Evolutionary conservation across 2,113 vertebrate species (phyloP).

Genomic region (Nematolebias whitei): DNA sequence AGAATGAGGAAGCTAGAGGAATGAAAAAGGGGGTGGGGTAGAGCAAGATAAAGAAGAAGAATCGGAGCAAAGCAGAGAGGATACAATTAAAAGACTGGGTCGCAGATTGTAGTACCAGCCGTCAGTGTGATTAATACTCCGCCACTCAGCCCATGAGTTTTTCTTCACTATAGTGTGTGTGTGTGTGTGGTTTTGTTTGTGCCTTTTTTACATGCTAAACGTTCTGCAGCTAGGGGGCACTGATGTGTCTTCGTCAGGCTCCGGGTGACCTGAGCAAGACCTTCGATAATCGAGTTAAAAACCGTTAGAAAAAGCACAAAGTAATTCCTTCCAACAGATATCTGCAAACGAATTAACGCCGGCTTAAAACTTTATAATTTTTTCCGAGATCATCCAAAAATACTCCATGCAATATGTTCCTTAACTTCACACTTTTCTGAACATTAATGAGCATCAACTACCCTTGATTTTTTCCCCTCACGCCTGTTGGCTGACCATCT

Average conservation of each 20-base stretch:
- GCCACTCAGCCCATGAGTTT: slow-evolving; percentile 70
- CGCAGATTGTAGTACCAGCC: slow-evolving; percentile 73
- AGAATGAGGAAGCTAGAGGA: slow-evolving; percentile 58
- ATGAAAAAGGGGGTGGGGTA: slow-evolving; percentile 56
- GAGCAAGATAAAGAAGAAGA: slow-evolving; percentile 73
- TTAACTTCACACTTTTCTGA: slow-evolving; percentile 17
- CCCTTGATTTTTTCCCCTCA: slow-evolving; percentile 10
- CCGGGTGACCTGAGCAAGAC: neutral
- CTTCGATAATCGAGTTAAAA: no score
- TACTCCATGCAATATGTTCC: neutral
- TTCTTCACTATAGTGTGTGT: slow-evolving; percentile 45
- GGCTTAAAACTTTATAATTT: slow-evolving; percentile 2
- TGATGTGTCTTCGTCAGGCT: slow-evolving; percentile 21
- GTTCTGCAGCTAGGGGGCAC: slow-evolving; percentile 60
- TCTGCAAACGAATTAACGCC: neutral
- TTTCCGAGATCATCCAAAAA: neutral
- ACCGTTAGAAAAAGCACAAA: neutral
- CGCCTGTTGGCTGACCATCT: slow-evolving; percentile 31
- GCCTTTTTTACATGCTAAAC: slow-evolving; percentile 16
- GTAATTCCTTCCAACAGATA: neutral
- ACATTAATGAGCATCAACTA: slow-evolving; percentile 31
- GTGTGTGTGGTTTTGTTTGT: slow-evolving; percentile 35
- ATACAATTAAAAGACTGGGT: slow-evolving; percentile 80
- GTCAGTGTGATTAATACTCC: slow-evolving; percentile 72
- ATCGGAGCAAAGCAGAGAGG: slow-evolving; percentile 64